Evolutionary conservation across 2,797 vertebrate species (phyloP), one percentile per base, ranked within the genome.

Genomic region (Microctenopoma lineatum): DNA sequence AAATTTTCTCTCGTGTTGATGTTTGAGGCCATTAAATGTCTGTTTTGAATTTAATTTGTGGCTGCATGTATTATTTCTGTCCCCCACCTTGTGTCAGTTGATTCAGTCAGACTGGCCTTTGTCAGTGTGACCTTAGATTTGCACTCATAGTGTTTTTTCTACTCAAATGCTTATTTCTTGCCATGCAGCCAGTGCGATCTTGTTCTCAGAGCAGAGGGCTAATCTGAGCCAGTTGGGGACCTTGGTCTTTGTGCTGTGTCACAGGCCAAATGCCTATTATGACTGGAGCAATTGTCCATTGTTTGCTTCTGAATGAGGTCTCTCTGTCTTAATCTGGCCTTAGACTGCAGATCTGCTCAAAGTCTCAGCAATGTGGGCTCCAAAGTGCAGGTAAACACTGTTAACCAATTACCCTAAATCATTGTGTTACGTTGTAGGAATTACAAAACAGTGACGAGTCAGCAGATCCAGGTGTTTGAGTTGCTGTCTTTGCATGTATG

Each of bases 321-420:
- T 81, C 88, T 93, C 90, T 88, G 82, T 87, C 84, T 87, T 93
- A 94, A 93, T 93, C 90, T 87, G 84, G 86, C 81, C 78, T 87
- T 63, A 90, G 85, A 86, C 86, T 68, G 70, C 68, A 90, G 89
- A 92, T 84, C 88, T 90, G 84, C 84, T 86, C 84, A 92, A 93
- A 91, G 90, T 89, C 91, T 89, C 77, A 76, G 68, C 66, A 87
- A 83, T 54, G 57, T 34, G 59, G 74, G 71, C 81, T 83, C 80
- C 83, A 82, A 89, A 86, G 84, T 85, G 70, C 75, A 26, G 51
- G 71, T 63, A 73, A 83, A 70, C 70, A 5, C 38, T 56, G 65
- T 57, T 42, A 58, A 70, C 59, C 69, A 70, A 80, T 76, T 70
- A 76, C 62, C 59, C 44, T 10, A 70, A 82, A 69, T 58, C 68